Evolutionary conservation across 2,797 vertebrate genomes (phyloP), one percentile per base, ranked within the genome.

Genomic region (Mustela erminea): DNA sequence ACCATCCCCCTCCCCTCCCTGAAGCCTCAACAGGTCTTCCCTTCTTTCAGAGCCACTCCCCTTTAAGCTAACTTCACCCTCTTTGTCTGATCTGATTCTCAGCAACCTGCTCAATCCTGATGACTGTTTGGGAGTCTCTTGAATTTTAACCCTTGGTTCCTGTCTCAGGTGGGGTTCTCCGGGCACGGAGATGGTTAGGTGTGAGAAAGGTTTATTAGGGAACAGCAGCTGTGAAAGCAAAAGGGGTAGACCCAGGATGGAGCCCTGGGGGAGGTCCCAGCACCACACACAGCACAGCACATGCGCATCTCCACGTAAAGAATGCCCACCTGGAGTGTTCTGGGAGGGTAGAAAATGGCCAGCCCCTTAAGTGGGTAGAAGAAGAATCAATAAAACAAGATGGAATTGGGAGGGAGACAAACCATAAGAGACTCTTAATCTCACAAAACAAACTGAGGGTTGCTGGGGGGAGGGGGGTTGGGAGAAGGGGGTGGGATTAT

Each of bases 271-370:
- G 9, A n/a, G n/a, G 10, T 49, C 32, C 21, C 62, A 54, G 20
- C 5, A 15, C 21, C 15, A 10, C 74, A 18, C 52, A 54, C 52
- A 52, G 25, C 41, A 5, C 2, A 17, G 72, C 41, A 18, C 25
- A 18, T 32, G 15, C 25, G 14, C 46, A 18, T 21, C 49, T 72
- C 25, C 29, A 68, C 68, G 18, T 2, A 41, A 54, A 60, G 25
- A 74, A 3, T 62, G n/a, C 9, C 32, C 38, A 14, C 0, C 15
- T 25, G 41, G 78, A 14, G 56, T 7, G 18, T 20, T 60, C 60
- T 3, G 2, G 0, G 0, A 3, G 17, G 23, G 23, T 3, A 14
- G 4, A 2, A 32, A 9, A 21, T 5, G 13, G 43, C 38, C 64
- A n/a, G 15, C 0, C 11, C 29, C n/a, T 84, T 38, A 38, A 38